Percentiles rank a stretch among this genome's conserved stretches.
Evolutionary conservation across 2,888 invertebrate genomes (phyloP).

Genomic region (Lepas anatifera): DNA sequence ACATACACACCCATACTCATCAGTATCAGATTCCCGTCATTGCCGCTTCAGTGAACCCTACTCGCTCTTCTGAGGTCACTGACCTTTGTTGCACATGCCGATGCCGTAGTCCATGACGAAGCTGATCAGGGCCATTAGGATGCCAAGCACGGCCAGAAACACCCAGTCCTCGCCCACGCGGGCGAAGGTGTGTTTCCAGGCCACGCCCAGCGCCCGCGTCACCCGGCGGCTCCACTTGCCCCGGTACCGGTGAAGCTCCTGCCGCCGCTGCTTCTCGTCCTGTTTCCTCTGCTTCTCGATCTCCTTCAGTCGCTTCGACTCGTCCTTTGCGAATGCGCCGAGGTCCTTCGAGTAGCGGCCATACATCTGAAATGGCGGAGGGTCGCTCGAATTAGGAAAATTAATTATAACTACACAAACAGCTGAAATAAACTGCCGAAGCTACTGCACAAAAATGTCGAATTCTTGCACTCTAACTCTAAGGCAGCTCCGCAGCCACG

Average conservation of each 20-base stretch:
- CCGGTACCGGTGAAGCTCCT: conserved; percentile 29
- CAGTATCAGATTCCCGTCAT: no score
- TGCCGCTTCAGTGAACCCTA: no score
- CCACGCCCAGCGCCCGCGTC: conserved; percentile 43
- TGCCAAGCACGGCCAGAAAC: conserved; percentile 79
- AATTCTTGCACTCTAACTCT: no score
- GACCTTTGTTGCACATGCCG: conserved; percentile 82
- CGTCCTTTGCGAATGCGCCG: conserved; percentile 84
- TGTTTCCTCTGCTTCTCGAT: conserved; percentile 52
- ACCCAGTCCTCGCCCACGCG: conserved; percentile 92
- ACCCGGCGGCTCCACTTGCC: conserved; percentile 36
- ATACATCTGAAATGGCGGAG: no score
- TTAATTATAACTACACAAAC: no score
- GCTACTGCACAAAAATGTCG: no score
- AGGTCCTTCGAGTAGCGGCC: conserved; percentile 88
- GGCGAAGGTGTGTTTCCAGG: conserved; percentile 79
- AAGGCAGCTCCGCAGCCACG: no score
- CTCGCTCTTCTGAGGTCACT: no score
- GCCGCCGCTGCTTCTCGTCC: conserved; percentile 44
- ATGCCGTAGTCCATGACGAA: conserved; percentile 91
- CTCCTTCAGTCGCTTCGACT: conserved; percentile 65
- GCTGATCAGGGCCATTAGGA: conserved; percentile 87
- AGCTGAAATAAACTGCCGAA: no score
- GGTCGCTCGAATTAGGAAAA: no score
- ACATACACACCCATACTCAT: no score